These are phyloP conservation scores for Drosophila ironensis DNA, from an alignment of 1,140 invertebrate genomes.

Conservation along the genomic window DNA sequence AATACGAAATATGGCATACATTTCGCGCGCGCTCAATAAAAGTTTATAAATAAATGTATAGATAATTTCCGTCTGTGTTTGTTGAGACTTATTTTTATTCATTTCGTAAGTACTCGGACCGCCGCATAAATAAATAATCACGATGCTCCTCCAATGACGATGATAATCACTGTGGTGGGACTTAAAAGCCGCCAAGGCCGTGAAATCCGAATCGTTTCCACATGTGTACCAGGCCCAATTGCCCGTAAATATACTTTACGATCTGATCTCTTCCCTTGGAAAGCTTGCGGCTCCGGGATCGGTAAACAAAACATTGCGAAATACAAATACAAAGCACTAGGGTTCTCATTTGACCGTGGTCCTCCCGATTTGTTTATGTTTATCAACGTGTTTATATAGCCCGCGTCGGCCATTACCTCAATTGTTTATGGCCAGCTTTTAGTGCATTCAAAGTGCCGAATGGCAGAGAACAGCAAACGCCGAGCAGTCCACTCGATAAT, in stretches of 20 bases:
- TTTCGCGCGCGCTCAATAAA: slow-evolving; percentile 35
- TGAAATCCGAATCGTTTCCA: neutral
- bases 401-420: slow-evolving; percentile 11
- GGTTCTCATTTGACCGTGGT: neutral
- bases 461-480: neutral
- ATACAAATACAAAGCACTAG: too few relatives aligned
- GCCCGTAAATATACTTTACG: slow-evolving; percentile 31
- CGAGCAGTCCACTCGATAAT: neutral
- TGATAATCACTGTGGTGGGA: too few relatives aligned
- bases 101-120: neutral
- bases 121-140: slow-evolving; percentile 1
- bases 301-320: too few relatives aligned
- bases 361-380: slow-evolving; percentile 28
- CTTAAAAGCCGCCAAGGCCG: neutral
- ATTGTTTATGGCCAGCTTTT: slow-evolving; percentile 15
- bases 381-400: slow-evolving; percentile 23
- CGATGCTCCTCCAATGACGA: too few relatives aligned
- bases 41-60: slow-evolving; percentile 38
- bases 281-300: neutral
- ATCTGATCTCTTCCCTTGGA: neutral
- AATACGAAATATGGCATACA: slow-evolving; percentile 27
- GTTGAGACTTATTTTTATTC: slow-evolving; percentile 25
- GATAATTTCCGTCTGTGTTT: slow-evolving; percentile 4
- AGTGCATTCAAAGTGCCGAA: slow-evolving; percentile 27
- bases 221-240: slow-evolving; percentile 12